Conservation (phyloP, 2,113 vertebrate genomes). For the Syngnathus typhle region DNA sequence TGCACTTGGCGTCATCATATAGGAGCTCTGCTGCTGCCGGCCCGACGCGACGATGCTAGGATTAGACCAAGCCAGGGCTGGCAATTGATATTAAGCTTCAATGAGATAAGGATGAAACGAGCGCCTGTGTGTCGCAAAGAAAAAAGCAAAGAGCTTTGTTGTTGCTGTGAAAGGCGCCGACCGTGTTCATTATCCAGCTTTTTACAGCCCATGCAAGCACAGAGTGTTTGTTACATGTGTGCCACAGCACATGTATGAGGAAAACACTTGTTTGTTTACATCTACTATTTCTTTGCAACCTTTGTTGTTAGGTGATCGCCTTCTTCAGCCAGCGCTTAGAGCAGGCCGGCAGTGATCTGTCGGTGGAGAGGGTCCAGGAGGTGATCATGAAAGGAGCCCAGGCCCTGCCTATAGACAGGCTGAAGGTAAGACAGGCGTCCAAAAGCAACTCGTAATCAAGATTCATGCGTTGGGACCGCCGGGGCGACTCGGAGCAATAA, state of each 20-base stretch:
- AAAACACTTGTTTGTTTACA: neutral
- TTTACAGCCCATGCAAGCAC: neutral
- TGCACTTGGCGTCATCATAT: constrained; percentile 46
- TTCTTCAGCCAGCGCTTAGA: constrained; percentile 93
- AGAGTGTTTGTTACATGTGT: neutral
- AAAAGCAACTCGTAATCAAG: constrained; percentile 11
- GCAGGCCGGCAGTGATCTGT: constrained; percentile 89
- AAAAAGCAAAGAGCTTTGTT: constrained; percentile 4
- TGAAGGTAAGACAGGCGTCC: constrained; percentile 77
- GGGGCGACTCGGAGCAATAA: neutral
- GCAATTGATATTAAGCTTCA: constrained; percentile 25
- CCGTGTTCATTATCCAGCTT: neutral
- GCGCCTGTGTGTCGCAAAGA: constrained; percentile 17
- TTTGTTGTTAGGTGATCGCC: constrained; percentile 80
- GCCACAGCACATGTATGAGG: neutral
- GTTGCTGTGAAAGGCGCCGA: constrained; percentile 4
- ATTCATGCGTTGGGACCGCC: constrained; percentile 11
- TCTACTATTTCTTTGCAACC: constrained; percentile 14
- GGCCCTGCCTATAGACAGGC: constrained; percentile 88
- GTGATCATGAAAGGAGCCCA: constrained; percentile 96
- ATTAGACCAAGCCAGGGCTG: constrained; percentile 32
- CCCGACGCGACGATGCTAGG: constrained; percentile 35
- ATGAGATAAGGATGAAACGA: constrained; percentile 24
- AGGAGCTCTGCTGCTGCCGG: constrained; percentile 37
- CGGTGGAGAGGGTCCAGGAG: constrained; percentile 92